Evolutionary conservation across 2,113 vertebrate genomes (phyloP).

Genomic region (Sisor rabdophorus): DNA sequence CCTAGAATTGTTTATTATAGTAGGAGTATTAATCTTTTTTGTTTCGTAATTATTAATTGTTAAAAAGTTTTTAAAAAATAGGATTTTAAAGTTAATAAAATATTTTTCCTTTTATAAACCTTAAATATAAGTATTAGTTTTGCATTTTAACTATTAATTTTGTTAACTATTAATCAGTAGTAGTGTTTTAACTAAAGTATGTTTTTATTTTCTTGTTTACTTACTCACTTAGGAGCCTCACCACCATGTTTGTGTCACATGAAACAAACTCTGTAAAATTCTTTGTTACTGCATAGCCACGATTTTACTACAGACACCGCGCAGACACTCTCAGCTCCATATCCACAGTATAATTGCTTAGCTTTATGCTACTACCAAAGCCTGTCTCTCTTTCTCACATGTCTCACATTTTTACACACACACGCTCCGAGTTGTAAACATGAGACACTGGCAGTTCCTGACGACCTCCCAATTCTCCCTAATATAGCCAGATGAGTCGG

Average conservation of each 20-base stretch:
- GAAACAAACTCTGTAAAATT: neutral
- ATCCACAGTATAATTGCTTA: conserved; percentile 3
- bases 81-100: too few species aligned
- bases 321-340: neutral
- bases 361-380: conserved; percentile 1
- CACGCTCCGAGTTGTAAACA: conserved; percentile 12
- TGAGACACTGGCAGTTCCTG: conserved; percentile 22
- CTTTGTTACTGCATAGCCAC: neutral
- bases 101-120: too few species aligned
- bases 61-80: too few species aligned
- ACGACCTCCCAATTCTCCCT: conserved; percentile 54
- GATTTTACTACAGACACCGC: neutral
- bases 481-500: conserved; percentile 54
- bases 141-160: too few species aligned
- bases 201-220: neutral
- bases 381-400: neutral
- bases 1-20: too few species aligned
- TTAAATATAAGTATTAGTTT: too few species aligned
- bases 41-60: too few species aligned
- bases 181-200: neutral
- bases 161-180: too few species aligned
- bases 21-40: too few species aligned
- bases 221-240: neutral
- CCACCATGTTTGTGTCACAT: too few species aligned
- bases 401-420: neutral